Percentiles rank a stretch among this genome's conserved stretches.
Evolutionary conservation across 1,140 invertebrate species (phyloP).

Genomic region (Lepeophtheirus salmonis): DNA sequence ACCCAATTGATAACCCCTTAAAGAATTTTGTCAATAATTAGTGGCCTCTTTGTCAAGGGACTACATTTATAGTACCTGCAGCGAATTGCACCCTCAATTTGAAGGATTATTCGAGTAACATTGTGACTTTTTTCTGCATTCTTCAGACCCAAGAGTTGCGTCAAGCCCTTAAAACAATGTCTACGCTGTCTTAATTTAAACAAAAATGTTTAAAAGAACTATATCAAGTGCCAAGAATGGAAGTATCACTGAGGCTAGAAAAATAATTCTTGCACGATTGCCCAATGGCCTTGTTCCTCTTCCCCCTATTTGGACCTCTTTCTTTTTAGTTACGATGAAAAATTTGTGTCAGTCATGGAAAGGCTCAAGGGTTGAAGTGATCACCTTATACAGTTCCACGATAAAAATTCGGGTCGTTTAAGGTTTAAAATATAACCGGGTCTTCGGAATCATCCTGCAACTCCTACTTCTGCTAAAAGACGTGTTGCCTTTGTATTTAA

Average conservation of each 20-base stretch:
- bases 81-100: no score
- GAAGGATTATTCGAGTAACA: constrained; percentile 75
- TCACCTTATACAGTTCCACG: constrained; percentile 80
- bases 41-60: no score
- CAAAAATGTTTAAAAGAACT: constrained; percentile 7
- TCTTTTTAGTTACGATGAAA: constrained; percentile 87
- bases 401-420: constrained; percentile 63
- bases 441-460: constrained; percentile 37
- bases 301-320: constrained; percentile 86
- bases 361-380: constrained; percentile 81
- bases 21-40: no score
- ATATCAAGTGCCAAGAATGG: constrained; percentile 35
- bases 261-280: constrained; percentile 68
- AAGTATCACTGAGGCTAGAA: constrained; percentile 62
- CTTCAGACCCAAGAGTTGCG: constrained; percentile 69
- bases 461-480: constrained; percentile 40
- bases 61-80: no score
- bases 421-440: constrained; percentile 73
- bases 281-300: constrained; percentile 77
- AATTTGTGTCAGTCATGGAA: constrained; percentile 86
- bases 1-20: no score
- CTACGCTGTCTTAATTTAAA: constrained; percentile 39
- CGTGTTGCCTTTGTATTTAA: constrained; percentile 96
- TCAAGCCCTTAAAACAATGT: constrained; percentile 82
- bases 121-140: constrained; percentile 79